phyloP scores from a whole-genome alignment of 2,888 invertebrate species.

The Lacanobia oleracea region DNA sequence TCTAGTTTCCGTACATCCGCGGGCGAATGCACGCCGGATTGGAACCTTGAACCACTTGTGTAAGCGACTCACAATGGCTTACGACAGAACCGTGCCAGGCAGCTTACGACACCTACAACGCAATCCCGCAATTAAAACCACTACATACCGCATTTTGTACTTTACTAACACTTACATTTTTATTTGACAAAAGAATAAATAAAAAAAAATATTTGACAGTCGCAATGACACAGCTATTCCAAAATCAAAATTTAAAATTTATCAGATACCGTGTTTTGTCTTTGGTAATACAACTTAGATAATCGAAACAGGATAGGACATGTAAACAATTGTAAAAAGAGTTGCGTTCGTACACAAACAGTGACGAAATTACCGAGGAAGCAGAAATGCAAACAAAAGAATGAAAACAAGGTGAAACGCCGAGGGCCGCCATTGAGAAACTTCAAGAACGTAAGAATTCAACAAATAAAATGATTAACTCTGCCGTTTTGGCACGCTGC shows the following conservation, averaged over 20 bases:
- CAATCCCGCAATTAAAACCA: conserved; percentile 79
- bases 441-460: conserved; percentile 66
- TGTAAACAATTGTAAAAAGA: conserved; percentile 64
- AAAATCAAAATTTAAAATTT: conserved; percentile 21
- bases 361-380: conserved; percentile 76
- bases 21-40: conserved; percentile 86
- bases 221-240: conserved; percentile 23
- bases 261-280: conserved; percentile 52
- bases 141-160: conserved; percentile 58
- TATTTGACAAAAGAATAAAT: conserved; percentile 39
- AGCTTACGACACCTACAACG: conserved; percentile 82
- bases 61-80: conserved; percentile 88
- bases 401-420: conserved; percentile 74
- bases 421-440: conserved; percentile 64
- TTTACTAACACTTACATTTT: conserved; percentile 59
- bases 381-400: conserved; percentile 78
- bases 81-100: conserved; percentile 86
- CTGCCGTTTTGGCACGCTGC: conserved; percentile 80
- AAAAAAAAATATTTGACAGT: neutral
- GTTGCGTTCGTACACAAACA: conserved; percentile 65
- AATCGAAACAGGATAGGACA: conserved; percentile 67
- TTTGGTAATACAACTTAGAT: conserved; percentile 48
- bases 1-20: conserved; percentile 88
- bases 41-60: conserved; percentile 90
- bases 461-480: conserved; percentile 75